These are phyloP conservation scores for Struthio camelus DNA, from an alignment of 2,113 vertebrate species.

Conservation along the genomic window DNA sequence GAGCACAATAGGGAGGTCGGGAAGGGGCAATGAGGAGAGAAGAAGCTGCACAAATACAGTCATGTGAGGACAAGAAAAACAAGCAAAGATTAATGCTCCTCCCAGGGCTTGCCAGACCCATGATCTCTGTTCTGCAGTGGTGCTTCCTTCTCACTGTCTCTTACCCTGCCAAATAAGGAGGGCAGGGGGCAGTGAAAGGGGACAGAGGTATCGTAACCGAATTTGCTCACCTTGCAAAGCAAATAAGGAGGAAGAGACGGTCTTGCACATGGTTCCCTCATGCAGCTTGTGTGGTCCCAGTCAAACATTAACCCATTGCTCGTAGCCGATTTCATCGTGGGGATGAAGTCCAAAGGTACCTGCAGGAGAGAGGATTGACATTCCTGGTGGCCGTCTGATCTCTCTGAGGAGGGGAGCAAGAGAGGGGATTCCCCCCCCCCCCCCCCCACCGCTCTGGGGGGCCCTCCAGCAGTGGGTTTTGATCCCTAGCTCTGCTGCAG, in stretches of 20 bases:
- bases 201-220: neutral
- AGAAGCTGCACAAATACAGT: neutral
- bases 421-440: neutral
- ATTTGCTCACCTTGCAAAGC: constrained; percentile 39
- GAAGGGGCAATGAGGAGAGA: neutral
- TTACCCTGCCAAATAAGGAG: neutral
- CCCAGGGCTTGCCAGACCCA: neutral
- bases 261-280: neutral
- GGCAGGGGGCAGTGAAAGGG: neutral
- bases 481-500: neutral
- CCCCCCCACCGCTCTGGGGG: neutral
- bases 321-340: constrained; percentile 19
- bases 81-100: neutral
- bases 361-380: neutral
- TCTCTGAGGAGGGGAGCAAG: neutral
- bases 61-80: neutral
- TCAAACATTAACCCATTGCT: constrained; percentile 74
- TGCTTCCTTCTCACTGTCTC: neutral
- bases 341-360: constrained; percentile 66
- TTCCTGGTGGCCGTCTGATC: constrained; percentile 13
- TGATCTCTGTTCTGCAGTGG: neutral
- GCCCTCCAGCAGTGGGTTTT: neutral
- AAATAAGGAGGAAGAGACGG: constrained; percentile 12
- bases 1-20: neutral
- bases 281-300: neutral